Evolutionary conservation across 1,140 invertebrate species (phyloP), one percentile per base, ranked within the genome.

Genomic region (Elymnias hypermnestra): DNA sequence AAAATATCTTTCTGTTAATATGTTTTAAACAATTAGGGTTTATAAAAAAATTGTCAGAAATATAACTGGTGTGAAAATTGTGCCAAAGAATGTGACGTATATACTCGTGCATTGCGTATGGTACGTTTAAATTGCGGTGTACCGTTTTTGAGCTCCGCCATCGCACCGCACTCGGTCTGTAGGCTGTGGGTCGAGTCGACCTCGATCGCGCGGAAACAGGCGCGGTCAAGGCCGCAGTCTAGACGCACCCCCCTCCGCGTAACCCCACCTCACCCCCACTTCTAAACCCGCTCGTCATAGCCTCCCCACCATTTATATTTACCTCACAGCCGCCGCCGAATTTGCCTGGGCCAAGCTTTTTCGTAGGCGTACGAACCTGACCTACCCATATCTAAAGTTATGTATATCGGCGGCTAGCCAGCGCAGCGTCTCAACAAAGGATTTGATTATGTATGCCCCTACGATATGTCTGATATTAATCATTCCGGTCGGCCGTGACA

Each of bases 211-310:
- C 79, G 76, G 74, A 82, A 83, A 81, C 73, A 40, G 64, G 60
- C 69, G 55, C 71, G 79, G 79, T 83, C 79, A 83, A 83, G 79
- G 79, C 79, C 76, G 63, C 35, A 57, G 79, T 81, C 76, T 83
- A 81, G 76, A 83, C 76, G 67, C 66, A 66, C 57, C 67, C 63
- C 56, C 56, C 60, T 50, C 64, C 52, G 53, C 57, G 47, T 33
- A 31, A 48, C 47, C 48, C 37, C 51, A 41, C 38, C 42, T 48
- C 22, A 37, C 43, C 47, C 57, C 38, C 19, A 35, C 53, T 40
- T 62, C 53, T 40, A 56, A 47, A 53, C 50, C 41, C 43, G 29
- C 48, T 44, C 25, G 46, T 46, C 37, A 44, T 35, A 43, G 33
- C 35, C 53, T n/a, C 56, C 71, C 56, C 56, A 53, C 68, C 60